Conservation (phyloP, 2,888 invertebrate species). For the Pegoplata infirma region DNA sequence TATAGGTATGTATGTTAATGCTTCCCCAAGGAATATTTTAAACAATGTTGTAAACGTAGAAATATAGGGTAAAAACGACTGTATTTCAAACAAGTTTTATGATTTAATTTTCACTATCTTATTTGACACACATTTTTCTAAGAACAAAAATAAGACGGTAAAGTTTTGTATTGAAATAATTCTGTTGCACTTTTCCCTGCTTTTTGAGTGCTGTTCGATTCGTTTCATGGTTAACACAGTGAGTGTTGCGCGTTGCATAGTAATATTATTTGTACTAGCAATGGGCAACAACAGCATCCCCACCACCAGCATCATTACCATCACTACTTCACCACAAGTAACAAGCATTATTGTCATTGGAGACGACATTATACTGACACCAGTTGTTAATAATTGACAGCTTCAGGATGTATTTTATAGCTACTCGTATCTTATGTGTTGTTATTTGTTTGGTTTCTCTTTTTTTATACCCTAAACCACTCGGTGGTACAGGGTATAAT, state of each 20-base stretch:
- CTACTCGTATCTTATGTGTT: neutral
- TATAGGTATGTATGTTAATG: too few relatives aligned
- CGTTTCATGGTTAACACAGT: neutral
- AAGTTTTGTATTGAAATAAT: neutral
- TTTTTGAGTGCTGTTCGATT: neutral
- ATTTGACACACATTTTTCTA: constrained; percentile 17
- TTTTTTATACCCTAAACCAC: too few relatives aligned
- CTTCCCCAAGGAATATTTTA: neutral
- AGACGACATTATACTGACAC: constrained; percentile 23
- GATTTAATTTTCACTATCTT: constrained; percentile 21
- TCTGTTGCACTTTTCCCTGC: neutral
- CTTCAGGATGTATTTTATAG: constrained; percentile 32
- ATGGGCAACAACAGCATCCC: neutral
- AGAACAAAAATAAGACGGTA: neutral
- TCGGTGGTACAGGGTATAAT: too few relatives aligned
- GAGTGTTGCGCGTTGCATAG: neutral
- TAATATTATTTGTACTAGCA: neutral
- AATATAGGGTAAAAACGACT: neutral
- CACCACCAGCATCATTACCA: neutral
- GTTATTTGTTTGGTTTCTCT: neutral
- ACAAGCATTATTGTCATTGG: neutral
- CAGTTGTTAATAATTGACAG: constrained; percentile 54
- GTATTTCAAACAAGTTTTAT: neutral
- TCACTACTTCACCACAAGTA: neutral
- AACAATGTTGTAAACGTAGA: neutral